Evolutionary conservation across 2,797 vertebrate genomes (phyloP), one percentile per base, ranked within the genome.

Genomic region (Scomberomorus guttatus): DNA sequence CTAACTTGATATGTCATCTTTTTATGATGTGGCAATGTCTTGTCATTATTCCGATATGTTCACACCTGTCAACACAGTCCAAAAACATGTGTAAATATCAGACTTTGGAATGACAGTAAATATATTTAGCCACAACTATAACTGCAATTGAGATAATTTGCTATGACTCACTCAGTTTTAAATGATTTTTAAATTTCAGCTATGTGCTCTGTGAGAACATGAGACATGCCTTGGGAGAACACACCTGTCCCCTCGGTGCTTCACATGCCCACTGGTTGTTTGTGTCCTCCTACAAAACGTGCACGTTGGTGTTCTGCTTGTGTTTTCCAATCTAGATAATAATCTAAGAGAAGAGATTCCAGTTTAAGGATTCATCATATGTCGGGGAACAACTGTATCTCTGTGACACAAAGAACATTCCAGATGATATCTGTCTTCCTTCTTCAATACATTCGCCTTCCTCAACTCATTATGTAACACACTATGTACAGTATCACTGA

Each of bases 331-430:
- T 85, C 72, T 55, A 6, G 17, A 66, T 73, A 15, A 64, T 37
- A 22, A 89, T 84, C 86, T 66, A 11, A 32, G n/a, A 25, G 34
- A 24, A 64, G 24, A 81, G 59, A 91, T 91, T 91, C 82, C 70
- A 75, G 60, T 69, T 65, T 29, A 42, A 84, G 58, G 17, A 74
- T 73, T 63, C 22, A 66, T 89, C 75, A 82, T 65, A 29, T 76
- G 58, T 68, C 8, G 11, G 24, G 15, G 32, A 56, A 44, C 15
- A 10, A 8, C 37, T 24, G 10, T 54, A 44, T 64, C 59, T 79
- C 50, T 63, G 15, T 63, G 34, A 75, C 73, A 86, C 63, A 44
- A 37, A 70, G 89, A 81, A 93, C 90, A 94, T 95, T 93, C 92
- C 90, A 91, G 90, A 87, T 92, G 7, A 56, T 88, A 94, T 94